phyloP scores from a whole-genome alignment of 2,888 invertebrate species.

The Chromoteleia sp. region DNA sequence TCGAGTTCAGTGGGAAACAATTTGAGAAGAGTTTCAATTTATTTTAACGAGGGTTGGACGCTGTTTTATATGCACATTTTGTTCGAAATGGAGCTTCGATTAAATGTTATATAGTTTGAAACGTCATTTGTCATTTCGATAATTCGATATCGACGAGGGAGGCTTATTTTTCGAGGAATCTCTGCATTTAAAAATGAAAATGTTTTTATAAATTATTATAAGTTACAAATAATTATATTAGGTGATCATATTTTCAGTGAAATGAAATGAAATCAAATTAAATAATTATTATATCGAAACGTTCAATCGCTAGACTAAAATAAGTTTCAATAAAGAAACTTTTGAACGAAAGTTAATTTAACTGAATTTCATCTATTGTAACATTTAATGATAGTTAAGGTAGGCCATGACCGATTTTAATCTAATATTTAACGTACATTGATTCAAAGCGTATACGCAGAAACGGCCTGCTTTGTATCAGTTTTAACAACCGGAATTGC shows the following conservation, averaged over 20 bases:
- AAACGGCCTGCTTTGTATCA: conserved; percentile 10
- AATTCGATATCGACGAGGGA: too few species aligned
- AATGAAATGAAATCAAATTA: too few species aligned
- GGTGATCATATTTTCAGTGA: too few species aligned
- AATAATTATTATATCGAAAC: too few species aligned
- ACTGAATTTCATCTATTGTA: background rate
- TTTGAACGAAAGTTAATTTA: conserved; percentile 7
- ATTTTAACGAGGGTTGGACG: conserved; percentile 20
- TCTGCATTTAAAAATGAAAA: too few species aligned
- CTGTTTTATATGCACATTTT: conserved; percentile 11
- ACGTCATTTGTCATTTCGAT: too few species aligned
- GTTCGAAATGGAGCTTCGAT: background rate
- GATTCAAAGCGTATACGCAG: conserved; percentile 3
- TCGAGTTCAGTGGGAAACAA: conserved; percentile 39
- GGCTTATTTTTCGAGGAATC: too few species aligned
- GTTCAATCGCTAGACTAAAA: background rate
- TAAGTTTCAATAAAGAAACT: background rate
- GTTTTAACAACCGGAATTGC: conserved; percentile 20
- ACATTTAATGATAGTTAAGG: conserved; percentile 2
- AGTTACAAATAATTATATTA: too few species aligned
- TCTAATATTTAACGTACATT: conserved; percentile 12
- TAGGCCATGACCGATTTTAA: background rate
- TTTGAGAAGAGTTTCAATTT: conserved; percentile 37
- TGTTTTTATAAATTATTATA: too few species aligned
- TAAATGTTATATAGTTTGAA: too few species aligned